Percentiles rank a stretch among this genome's conserved stretches.
These are phyloP conservation scores for Nowickia ferox DNA, from an alignment of 2,888 invertebrate species.

Conservation along the genomic window DNA sequence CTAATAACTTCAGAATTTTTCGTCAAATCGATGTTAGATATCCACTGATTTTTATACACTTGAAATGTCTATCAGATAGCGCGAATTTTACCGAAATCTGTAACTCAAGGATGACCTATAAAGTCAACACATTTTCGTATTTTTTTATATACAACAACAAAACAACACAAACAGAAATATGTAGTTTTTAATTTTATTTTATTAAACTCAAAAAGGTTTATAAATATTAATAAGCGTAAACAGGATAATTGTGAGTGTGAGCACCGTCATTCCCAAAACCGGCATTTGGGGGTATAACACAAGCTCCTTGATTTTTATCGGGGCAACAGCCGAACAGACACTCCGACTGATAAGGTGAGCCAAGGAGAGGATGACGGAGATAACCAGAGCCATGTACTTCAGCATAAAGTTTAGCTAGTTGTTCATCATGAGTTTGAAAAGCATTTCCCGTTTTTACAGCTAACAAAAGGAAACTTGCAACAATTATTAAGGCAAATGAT, in stretches of 20 bases:
- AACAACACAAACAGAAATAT: no score
- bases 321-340: conserved; percentile 17
- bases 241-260: not conserved
- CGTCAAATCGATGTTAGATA: no score
- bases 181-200: not conserved
- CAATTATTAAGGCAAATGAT: not conserved
- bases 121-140: no score
- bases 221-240: not conserved
- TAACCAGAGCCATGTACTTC: conserved; percentile 13
- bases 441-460: rapidly evolving
- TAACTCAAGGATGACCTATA: no score
- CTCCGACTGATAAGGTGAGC: not conserved
- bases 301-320: not conserved
- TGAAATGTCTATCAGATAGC: no score
- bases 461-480: not conserved
- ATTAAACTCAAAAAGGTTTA: no score
- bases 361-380: not conserved
- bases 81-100: no score
- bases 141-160: no score
- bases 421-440: not conserved
- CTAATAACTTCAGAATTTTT: no score
- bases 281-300: not conserved
- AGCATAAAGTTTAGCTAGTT: conserved; percentile 6
- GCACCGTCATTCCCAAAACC: not conserved
- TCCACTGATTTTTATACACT: no score